Percentiles rank a stretch among this genome's conserved stretches.
These are phyloP conservation scores for Cylas formicarius DNA, from an alignment of 1,140 invertebrate species.

Conservation along the genomic window DNA sequence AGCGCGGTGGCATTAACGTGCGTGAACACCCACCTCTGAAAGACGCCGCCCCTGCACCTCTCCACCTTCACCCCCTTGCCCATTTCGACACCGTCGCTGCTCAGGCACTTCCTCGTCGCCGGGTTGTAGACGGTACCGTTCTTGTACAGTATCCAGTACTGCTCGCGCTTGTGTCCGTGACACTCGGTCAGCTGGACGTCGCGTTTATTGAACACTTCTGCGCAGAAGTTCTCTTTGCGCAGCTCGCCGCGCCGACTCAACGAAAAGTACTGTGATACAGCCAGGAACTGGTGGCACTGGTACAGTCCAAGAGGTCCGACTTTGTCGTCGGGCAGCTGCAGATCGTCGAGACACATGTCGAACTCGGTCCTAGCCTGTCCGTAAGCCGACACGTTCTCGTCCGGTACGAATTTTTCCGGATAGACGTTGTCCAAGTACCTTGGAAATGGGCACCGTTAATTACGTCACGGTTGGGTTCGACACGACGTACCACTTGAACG, in stretches of 20 bases:
- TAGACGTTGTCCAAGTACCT: slow-evolving; percentile 67
- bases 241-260: slow-evolving; percentile 64
- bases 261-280: slow-evolving; percentile 64
- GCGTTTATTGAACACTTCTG: slow-evolving; percentile 39
- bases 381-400: slow-evolving; percentile 69
- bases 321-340: slow-evolving; percentile 65
- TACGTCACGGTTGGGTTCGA: background rate
- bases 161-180: slow-evolving; percentile 47
- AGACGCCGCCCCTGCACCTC: slow-evolving; percentile 28
- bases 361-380: slow-evolving; percentile 49
- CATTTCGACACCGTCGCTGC: slow-evolving; percentile 35
- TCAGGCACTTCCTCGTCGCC: slow-evolving; percentile 34
- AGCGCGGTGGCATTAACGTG: slow-evolving; percentile 35
- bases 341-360: slow-evolving; percentile 70
- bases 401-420: slow-evolving; percentile 80
- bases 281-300: slow-evolving; percentile 62
- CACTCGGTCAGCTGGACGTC: slow-evolving; percentile 50
- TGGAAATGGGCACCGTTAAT: slow-evolving; percentile 7
- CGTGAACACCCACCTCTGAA: slow-evolving; percentile 38
- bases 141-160: slow-evolving; percentile 49
- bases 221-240: slow-evolving; percentile 70
- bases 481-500: slow-evolving; percentile 62
- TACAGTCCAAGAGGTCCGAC: slow-evolving; percentile 67
- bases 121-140: slow-evolving; percentile 37
- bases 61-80: slow-evolving; percentile 36